Base-by-base conservation (phyloP, 2,797 vertebrate genomes). In the Acanthurus lineatus region DNA sequence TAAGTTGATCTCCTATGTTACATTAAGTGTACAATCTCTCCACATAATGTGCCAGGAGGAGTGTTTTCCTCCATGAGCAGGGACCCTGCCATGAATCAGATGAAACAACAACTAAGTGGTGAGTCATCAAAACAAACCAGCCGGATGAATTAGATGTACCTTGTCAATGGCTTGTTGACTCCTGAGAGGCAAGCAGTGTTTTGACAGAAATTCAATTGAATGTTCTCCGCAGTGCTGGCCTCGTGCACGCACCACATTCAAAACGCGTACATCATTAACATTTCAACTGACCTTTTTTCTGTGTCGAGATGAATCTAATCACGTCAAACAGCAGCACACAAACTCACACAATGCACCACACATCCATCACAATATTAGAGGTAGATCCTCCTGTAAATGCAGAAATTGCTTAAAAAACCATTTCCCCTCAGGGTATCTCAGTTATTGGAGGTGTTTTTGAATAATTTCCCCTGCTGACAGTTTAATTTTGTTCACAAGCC, bases 221-320 rank as follows among this genome's bases (percentile, higher is more conserved):
- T 15, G 10, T 22, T 64, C 28, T 16, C 32, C 9, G 25, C 61
- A 16, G 20, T 15, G 35, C 48, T 38, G 25, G 10, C 15, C 40
- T 45, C 12, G 14, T 16, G 16, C 25, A 22, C 52, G 38, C 47
- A 5, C 51, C 42, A 42, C 40, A 45, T 56, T 74, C 74, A 71
- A 58, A 76, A 81, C 19, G 19, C 67, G 47, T 9, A 51, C 69
- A 53, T 73, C 78, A 70, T 90, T 91, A 88, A 90, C 85, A 90
- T 91, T 92, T 91, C 40, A 68, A 38, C 48, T 89, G 88, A 89
- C 88, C 86, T 89, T 92, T 86, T 69, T 57, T 35, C 22, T 72
- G 56, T 66, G 61, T 89, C 84, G 68, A 56, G 82, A 82, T 53
- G 25, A 5, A 59, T 19, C 22, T 38, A 0, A 1, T 20, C n/a